phyloP scores from a whole-genome alignment of 37 sponge, comb jelly and placozoan genomes.

The Chondrosia reniformis region DNA sequence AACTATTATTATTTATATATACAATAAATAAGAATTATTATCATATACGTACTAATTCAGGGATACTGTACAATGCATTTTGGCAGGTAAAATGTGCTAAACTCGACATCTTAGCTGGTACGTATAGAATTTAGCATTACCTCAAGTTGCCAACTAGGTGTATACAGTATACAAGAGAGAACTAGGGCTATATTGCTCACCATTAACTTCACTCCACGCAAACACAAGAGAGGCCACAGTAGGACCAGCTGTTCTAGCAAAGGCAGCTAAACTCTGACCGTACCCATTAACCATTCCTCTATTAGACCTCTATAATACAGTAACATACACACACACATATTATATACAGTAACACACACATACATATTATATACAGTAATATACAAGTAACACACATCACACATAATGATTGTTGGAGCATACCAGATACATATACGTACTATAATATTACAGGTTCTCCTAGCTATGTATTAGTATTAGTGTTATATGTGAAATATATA shows the following conservation, averaged over 20 bases:
- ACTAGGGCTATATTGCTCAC: not conserved
- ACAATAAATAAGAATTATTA: too few species aligned
- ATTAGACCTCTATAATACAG: slow-evolving; percentile 31
- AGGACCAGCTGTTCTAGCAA: slow-evolving; percentile 64
- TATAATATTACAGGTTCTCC: not conserved
- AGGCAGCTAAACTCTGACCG: slow-evolving; percentile 59
- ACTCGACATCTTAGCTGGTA: too few species aligned
- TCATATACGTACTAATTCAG: too few species aligned
- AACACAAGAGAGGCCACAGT: slow-evolving; percentile 57
- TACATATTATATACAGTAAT: too few species aligned
- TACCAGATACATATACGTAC: too few species aligned
- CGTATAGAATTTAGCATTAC: too few species aligned
- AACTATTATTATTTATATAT: not conserved
- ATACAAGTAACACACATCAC: too few species aligned
- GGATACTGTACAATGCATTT: too few species aligned
- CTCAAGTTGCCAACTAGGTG: too few species aligned
- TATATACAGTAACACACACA: not conserved
- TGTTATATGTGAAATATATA: too few species aligned
- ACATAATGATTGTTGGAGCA: too few species aligned
- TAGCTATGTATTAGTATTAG: not conserved
- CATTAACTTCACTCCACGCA: slow-evolving; percentile 79
- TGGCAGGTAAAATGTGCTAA: too few species aligned
- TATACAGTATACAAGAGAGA: not conserved
- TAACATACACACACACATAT: not conserved
- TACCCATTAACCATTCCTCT: slow-evolving; percentile 74